Percentiles rank a stretch among this genome's conserved stretches.
Evolutionary conservation across 2,888 invertebrate genomes (phyloP).

Genomic region (Ethmia dodecea): DNA sequence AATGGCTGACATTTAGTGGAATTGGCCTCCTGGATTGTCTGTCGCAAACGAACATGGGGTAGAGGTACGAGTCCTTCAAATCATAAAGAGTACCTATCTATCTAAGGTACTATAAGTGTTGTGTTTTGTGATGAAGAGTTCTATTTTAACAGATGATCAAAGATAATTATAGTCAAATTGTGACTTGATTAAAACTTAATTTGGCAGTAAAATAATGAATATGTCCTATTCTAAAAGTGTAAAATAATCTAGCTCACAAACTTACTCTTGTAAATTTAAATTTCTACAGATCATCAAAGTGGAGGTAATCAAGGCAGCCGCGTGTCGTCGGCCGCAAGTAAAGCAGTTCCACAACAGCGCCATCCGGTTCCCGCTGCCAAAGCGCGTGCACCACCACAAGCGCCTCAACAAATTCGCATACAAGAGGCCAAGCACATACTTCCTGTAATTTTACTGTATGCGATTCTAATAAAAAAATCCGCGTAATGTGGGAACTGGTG

Average conservation of each 20-base stretch:
- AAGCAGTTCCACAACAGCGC: conserved; percentile 99
- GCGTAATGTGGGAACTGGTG: conserved; percentile 32
- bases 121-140: too few species aligned
- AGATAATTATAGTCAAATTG: too few species aligned
- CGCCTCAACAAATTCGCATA: conserved; percentile 90
- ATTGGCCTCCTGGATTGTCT: too few species aligned
- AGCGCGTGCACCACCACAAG: conserved; percentile 90
- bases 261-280: conserved; percentile 8
- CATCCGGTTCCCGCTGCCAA: conserved; percentile 98
- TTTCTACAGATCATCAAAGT: conserved; percentile 94
- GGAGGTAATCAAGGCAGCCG: conserved; percentile 91
- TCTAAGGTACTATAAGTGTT: too few species aligned
- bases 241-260: not conserved
- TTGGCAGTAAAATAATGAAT: too few species aligned
- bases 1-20: too few species aligned
- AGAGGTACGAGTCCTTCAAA: too few species aligned
- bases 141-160: too few species aligned
- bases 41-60: too few species aligned
- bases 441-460: conserved; percentile 70
- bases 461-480: conserved; percentile 46
- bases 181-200: too few species aligned
- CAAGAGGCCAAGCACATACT: conserved; percentile 88
- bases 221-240: too few species aligned
- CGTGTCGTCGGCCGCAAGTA: conserved; percentile 95
- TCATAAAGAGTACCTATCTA: too few species aligned